Conservation (phyloP, 2,888 invertebrate species). For the Hydrotaea cyrtoneurina region DNA sequence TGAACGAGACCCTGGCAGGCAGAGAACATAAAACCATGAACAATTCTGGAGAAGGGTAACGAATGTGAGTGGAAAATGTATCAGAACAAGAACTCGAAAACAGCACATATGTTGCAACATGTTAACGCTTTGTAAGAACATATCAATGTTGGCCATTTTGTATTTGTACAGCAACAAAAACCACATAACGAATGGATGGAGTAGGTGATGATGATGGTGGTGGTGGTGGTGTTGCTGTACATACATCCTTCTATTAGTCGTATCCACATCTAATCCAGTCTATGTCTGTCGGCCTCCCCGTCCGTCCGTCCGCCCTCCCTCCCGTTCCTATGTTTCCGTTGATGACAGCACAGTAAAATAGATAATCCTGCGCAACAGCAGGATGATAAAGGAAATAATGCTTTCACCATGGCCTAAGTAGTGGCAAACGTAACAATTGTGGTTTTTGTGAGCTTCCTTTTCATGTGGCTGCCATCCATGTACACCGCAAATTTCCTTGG, state of each 20-base stretch:
- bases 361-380: conserved; percentile 64
- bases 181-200: too few relatives aligned
- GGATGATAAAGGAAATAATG: conserved; percentile 65
- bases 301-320: conserved; percentile 8
- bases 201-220: background rate
- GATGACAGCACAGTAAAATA: conserved; percentile 65
- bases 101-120: conserved; percentile 72
- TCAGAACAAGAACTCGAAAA: conserved; percentile 41
- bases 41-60: conserved; percentile 61
- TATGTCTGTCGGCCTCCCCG: conserved; percentile 21
- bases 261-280: background rate
- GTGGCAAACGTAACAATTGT: conserved; percentile 11
- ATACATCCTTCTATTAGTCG: conserved; percentile 51
- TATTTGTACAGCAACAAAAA: conserved; percentile 42
- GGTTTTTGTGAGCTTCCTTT: background rate
- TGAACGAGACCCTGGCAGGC: background rate
- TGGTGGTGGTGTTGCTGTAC: conserved; percentile 39
- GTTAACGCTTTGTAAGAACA: conserved; percentile 69
- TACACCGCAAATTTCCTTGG: background rate
- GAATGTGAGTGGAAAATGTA: conserved; percentile 37
- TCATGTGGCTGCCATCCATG: background rate
- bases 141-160: conserved; percentile 64
- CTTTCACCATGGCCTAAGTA: conserved; percentile 50
- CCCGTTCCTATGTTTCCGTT: conserved; percentile 4
- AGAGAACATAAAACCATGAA: conserved; percentile 54